phyloP scores from a whole-genome alignment of 2,113 vertebrate species.

The Mesitornis unicolor region DNA sequence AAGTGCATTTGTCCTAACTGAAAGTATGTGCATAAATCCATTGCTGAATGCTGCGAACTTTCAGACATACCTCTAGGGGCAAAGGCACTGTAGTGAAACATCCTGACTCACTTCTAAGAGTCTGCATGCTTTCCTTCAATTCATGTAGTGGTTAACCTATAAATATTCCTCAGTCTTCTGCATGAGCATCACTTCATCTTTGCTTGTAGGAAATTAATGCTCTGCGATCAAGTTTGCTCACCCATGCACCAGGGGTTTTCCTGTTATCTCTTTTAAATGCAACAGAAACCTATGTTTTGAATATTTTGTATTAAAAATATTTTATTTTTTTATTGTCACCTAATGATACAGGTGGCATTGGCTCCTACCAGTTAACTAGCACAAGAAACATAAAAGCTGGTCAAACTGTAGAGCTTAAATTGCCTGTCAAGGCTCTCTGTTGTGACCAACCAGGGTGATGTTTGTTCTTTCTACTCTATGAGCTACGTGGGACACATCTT shows the following conservation, averaged over 20 bases:
- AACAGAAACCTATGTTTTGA: neutral
- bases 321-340: too few relatives aligned
- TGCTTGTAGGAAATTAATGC: neutral
- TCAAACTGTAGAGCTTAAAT: neutral
- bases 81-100: neutral
- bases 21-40: neutral
- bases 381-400: neutral
- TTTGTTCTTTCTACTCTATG: neutral
- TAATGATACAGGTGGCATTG: neutral
- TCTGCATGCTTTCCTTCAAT: neutral
- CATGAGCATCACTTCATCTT: neutral
- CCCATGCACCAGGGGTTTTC: accelerated
- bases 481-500: neutral
- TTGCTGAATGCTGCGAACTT: neutral
- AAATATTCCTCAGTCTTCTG: neutral
- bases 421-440: neutral
- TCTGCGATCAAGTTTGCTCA: neutral
- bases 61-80: accelerated
- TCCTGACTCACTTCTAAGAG: neutral
- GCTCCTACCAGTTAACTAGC: neutral
- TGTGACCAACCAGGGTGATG: neutral
- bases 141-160: neutral
- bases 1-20: neutral
- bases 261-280: neutral
- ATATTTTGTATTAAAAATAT: neutral